Evolutionary conservation across 2,888 invertebrate species (phyloP).

Genomic region (Heterodera filipjevi): DNA sequence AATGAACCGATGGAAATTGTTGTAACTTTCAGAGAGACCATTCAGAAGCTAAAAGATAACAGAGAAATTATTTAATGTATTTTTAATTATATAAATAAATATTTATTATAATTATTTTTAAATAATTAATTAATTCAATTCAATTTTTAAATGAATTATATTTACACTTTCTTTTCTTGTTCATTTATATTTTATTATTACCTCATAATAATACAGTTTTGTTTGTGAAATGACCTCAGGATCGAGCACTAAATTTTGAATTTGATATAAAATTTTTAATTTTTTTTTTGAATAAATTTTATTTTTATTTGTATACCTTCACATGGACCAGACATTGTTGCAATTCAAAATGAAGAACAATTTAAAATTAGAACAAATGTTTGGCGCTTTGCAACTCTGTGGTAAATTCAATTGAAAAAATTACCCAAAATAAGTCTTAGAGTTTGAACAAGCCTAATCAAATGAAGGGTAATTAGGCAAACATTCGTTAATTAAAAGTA

Average conservation of each 20-base stretch:
- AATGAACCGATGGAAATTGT: slow-evolving; percentile 50
- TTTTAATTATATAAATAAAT: neutral
- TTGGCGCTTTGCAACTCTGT: too few species aligned
- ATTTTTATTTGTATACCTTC: too few species aligned
- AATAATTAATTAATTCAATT: slow-evolving; percentile 1
- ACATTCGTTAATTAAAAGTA: too few species aligned
- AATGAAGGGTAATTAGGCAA: too few species aligned
- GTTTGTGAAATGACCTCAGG: slow-evolving; percentile 25
- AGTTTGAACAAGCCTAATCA: too few species aligned
- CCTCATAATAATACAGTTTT: slow-evolving; percentile 26
- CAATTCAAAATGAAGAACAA: too few species aligned
- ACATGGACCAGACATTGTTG: slow-evolving; percentile 1
- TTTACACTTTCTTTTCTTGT: too few species aligned
- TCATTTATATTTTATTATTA: neutral
- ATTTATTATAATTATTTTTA: neutral
- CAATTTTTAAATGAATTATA: slow-evolving; percentile 3
- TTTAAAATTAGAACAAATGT: neutral
- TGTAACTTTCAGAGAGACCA: slow-evolving; percentile 35
- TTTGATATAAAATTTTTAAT: neutral
- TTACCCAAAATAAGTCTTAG: too few species aligned
- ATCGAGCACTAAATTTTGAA: slow-evolving; percentile 24
- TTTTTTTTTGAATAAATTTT: too few species aligned
- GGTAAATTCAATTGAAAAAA: too few species aligned
- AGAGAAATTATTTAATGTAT: neutral
- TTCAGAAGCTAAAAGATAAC: slow-evolving; percentile 40